Evolutionary conservation across 1,140 invertebrate genomes (phyloP).

Genomic region (Lepidurus arcticus): DNA sequence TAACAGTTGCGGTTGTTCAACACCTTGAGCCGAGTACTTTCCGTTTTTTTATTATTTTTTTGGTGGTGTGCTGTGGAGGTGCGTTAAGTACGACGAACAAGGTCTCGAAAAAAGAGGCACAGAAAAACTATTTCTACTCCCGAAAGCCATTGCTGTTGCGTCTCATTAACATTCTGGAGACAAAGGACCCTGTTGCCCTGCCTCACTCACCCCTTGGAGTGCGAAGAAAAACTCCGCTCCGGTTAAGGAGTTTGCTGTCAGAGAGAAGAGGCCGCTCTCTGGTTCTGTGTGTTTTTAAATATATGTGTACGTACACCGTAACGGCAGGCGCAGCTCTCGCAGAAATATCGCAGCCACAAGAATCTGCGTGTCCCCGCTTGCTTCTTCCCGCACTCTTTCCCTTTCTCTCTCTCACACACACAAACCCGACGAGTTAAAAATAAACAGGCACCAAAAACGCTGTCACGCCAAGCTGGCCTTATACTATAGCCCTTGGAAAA

Average conservation of each 20-base stretch:
- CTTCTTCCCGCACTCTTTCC: too few species aligned
- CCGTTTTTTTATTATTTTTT: not conserved
- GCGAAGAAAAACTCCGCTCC: not conserved
- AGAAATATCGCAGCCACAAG: not conserved
- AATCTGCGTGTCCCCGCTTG: not conserved
- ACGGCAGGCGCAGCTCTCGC: not conserved
- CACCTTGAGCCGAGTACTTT: not conserved
- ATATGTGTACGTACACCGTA: not conserved
- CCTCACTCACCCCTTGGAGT: slow-evolving; percentile 20
- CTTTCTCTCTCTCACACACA: not conserved
- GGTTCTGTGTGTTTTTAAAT: not conserved
- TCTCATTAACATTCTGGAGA: slow-evolving; percentile 19
- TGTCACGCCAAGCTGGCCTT: slow-evolving; percentile 1
- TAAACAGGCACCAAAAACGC: slow-evolving; percentile 7
- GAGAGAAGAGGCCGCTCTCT: not conserved
- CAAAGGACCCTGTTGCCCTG: slow-evolving; percentile 12
- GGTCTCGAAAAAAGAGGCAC: not conserved
- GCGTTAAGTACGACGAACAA: slow-evolving; percentile 7
- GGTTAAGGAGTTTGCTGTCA: not conserved
- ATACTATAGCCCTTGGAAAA: not conserved
- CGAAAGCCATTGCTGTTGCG: slow-evolving; percentile 13
- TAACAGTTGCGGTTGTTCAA: slow-evolving; percentile 16
- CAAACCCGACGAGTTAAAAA: not conserved
- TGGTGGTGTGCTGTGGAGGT: slow-evolving; percentile 10
- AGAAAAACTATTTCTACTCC: not conserved